Base-by-base conservation (phyloP, 2,888 invertebrate genomes). In the Idaea dimidiata region DNA sequence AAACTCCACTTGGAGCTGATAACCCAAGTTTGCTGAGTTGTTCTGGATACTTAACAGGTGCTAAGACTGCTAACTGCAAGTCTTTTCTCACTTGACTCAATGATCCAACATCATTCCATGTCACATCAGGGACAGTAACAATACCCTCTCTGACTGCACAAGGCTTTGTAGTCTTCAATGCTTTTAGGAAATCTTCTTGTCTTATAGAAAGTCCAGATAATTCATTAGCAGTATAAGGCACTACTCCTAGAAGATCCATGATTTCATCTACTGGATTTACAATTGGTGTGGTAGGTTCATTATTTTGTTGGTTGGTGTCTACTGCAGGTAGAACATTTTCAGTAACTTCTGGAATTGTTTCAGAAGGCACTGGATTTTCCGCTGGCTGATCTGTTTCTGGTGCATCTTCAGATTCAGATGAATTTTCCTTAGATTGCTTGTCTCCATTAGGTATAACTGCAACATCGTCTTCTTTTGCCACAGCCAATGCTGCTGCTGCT, bases 21-120 rank as follows among this genome's bases (percentile, higher is more conserved):
- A 99, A 87, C 0, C 98, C 98, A 59, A 99, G 93, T 58, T 94
- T 93, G 63, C 94, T 94, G 77, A 97, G 95, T 72, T 96, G 95
- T 68, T 97, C 96, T 0, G 97, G 95, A 87, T 97, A 96, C 78
- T 96, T 96, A 0, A 99, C 97, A 31, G 99, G 99, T 17, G 97
- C 98, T 87, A 99, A 89, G 69, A 99, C 98, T 57, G 98, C 96
- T 87, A 98, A 93, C 83, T 98, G 96, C 53, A 99, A 91, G 79
- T 99, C 98, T 79, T 97, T 96, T 61, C 99, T 94, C 57, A 99
- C 96, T 80, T 97, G 95, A 60, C 94, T 94, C 60, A 99, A 87
- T 0, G 99, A 99, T 0, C 99, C 99, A 71, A 99, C 95, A 91
- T 99, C 98, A 54, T 97, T 95, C 99, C 99, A 99, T 0, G 97